These are phyloP conservation scores for Ciconia maguari DNA, from an alignment of 2,113 vertebrate genomes.

Conservation along the genomic window DNA sequence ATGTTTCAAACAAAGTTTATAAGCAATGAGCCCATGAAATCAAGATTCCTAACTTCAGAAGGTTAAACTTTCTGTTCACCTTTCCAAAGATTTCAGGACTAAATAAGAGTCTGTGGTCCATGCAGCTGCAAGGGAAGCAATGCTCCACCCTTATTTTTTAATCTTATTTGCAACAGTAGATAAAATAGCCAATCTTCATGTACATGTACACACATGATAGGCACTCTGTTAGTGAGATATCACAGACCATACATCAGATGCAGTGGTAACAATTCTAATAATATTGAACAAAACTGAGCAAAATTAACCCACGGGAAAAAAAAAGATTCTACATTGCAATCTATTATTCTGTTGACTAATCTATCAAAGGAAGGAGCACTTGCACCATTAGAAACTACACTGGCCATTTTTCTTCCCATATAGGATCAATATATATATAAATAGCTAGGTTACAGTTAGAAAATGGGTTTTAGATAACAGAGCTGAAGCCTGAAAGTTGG, in stretches of 20 bases:
- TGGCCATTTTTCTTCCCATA: constrained; percentile 14
- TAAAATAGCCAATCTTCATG: not conserved
- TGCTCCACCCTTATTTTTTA: fast-evolving
- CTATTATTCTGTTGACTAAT: constrained; percentile 7
- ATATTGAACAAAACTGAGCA: not conserved
- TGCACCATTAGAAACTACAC: not conserved
- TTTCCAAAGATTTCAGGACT: not conserved
- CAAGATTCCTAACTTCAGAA: not conserved
- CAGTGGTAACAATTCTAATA: not conserved
- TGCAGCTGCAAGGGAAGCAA: not conserved
- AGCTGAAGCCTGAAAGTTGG: not conserved
- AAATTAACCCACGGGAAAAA: not conserved
- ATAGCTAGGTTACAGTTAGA: not conserved
- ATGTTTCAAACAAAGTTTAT: not conserved
- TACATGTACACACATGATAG: not conserved
- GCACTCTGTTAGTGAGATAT: not conserved
- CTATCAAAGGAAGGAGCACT: not conserved
- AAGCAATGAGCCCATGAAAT: not conserved
- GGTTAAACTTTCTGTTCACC: not conserved
- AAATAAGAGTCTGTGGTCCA: not conserved
- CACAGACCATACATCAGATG: not conserved
- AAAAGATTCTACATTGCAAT: not conserved
- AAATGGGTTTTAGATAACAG: constrained; percentile 30
- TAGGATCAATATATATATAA: constrained; percentile 29
- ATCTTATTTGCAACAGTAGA: not conserved